Evolutionary conservation across 2,888 invertebrate species (phyloP).

Genomic region (Cryptosula pallasiana): DNA sequence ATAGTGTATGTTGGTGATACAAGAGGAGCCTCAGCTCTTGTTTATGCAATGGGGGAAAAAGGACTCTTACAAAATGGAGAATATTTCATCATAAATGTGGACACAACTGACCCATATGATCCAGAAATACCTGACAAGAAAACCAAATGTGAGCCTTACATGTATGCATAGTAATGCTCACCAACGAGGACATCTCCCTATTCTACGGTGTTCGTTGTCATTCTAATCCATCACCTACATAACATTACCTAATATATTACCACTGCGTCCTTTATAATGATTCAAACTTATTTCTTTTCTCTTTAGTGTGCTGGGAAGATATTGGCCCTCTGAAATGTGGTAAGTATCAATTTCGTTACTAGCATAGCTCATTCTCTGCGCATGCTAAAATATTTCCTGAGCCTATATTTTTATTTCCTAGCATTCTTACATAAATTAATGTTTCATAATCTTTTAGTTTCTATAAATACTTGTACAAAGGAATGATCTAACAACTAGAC

Average conservation of each 20-base stretch:
- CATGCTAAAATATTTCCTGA: not conserved
- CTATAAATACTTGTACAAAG: no score
- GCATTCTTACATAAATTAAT: not conserved
- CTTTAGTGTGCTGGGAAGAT: not conserved
- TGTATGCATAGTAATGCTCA: no score
- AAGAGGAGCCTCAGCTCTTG: not conserved
- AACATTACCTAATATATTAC: no score
- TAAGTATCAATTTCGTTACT: not conserved
- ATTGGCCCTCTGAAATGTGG: not conserved
- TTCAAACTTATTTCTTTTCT: no score
- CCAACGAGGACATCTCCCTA: no score
- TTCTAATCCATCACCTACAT: no score
- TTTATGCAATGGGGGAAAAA: constrained; percentile 55
- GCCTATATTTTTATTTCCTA: not conserved
- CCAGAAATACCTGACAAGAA: constrained; percentile 10
- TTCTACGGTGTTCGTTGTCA: no score
- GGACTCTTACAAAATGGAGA: constrained; percentile 81
- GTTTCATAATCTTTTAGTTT: not conserved
- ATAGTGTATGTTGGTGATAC: constrained; percentile 12
- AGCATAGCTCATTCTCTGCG: not conserved
- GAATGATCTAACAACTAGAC: no score
- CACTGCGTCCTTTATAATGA: no score
- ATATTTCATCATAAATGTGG: constrained; percentile 87
- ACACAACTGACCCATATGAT: constrained; percentile 43
- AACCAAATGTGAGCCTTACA: no score